Evolutionary conservation across 2,888 invertebrate species (phyloP), one percentile per base, ranked within the genome.

Genomic region (Epistrophe grossulariae): DNA sequence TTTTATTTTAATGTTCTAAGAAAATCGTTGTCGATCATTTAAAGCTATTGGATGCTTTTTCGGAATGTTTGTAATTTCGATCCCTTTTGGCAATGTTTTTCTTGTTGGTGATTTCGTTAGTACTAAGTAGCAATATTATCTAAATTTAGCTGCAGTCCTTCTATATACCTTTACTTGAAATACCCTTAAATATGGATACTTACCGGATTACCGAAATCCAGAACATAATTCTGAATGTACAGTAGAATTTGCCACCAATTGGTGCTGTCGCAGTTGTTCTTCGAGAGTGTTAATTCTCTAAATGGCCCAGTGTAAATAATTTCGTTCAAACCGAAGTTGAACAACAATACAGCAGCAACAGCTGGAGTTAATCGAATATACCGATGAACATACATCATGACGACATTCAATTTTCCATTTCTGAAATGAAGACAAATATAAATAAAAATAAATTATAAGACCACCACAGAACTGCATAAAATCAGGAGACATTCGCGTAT

Each of bases 361-460:
- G 93, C 90, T 0, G 94, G 94, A 0, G 94, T 94, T 24, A 94
- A 90, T 79, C 94, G 93, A 24, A 89, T 64, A 89, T 90, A 90
- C 3, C 91, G 91, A 85, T 91, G 91, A 0, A 91, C 13, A 13
- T 28, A 62, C 62, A 52, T 70, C 43, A 89, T 55, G 0, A 89
- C 88, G 1, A 91, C 82, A 70, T 91, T 90, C 0, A 91, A 55
- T 13, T 84, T 84, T 4, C 90, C 91, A n/a, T 89, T 45, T 52
- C 90, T 90, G 45, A 66, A 11, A 57, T 9, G 2, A 13, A 60
- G 19, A n/a, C 3, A 0, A 28, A 4, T 31, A n/a, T 9, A 59
- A 28, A 24, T 55, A 52, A 50, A 10, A 48, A 24, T 31, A n/a
- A n/a, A n/a, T n/a, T n/a, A n/a, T n/a, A n/a, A n/a, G n/a, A n/a